phyloP scores from a whole-genome alignment of 2,113 vertebrate species.

The Gobius niger region DNA sequence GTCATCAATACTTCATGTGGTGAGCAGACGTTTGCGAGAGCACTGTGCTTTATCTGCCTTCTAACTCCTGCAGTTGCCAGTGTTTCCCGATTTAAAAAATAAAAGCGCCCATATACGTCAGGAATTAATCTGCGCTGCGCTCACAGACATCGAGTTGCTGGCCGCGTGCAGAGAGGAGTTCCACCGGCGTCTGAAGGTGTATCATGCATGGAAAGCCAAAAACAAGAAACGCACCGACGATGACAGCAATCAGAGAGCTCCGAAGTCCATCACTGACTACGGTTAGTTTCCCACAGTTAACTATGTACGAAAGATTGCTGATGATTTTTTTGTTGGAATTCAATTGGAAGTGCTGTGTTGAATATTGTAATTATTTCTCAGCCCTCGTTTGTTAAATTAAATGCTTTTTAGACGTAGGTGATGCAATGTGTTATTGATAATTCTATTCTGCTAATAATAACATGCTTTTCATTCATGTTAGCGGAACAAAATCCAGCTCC shows the following conservation, averaged over 20 bases:
- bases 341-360: too few relatives aligned
- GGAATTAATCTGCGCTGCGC: conserved; percentile 14
- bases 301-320: too few relatives aligned
- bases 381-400: too few relatives aligned
- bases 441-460: too few relatives aligned
- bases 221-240: conserved; percentile 95
- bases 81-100: too few relatives aligned
- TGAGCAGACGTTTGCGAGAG: conserved; percentile 62
- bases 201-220: conserved; percentile 98
- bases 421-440: too few relatives aligned
- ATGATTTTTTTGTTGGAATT: too few relatives aligned
- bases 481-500: conserved; percentile 89
- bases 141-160: conserved; percentile 91
- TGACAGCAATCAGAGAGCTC: conserved; percentile 86
- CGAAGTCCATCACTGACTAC: conserved; percentile 95
- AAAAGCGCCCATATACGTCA: too few relatives aligned
- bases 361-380: too few relatives aligned
- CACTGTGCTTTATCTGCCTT: too few relatives aligned
- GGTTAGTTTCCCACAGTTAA: conserved; percentile 74
- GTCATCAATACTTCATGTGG: conserved; percentile 99
- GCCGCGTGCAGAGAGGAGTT: conserved; percentile 98
- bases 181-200: conserved; percentile 95
- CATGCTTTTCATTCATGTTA: conserved; percentile 41
- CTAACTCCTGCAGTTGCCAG: too few relatives aligned
- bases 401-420: too few relatives aligned